Evolutionary conservation across 2,888 invertebrate species (phyloP), one percentile per base, ranked within the genome.

Genomic region (Campoplex capitator): DNA sequence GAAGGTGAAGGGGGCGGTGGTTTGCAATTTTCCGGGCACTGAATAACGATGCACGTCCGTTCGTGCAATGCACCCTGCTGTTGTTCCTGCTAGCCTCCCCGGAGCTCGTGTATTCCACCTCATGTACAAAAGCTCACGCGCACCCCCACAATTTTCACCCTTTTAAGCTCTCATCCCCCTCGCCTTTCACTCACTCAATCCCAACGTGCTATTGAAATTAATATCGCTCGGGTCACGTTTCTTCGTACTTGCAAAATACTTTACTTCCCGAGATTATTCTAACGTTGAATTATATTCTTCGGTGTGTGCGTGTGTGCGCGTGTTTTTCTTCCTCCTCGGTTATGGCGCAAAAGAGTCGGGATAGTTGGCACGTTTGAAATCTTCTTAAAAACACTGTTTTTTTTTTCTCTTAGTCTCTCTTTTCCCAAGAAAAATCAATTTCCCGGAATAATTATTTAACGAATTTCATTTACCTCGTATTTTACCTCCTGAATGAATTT

Each of bases 11-110:
- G 38, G 38, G 6, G 38, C 4, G 38, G 38, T 4, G 6, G 38
- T 79, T 75, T 71, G 54, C 86, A 83, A 83, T 86, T 83, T 85
- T 85, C 84, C 76, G 80, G 80, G 76, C 83, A 71, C 79, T 75
- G 83, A 83, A 86, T 86, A 86, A 86, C 83, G 79, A 83, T 86
- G 75, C 86, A 79, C 65, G 83, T 68, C 45, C 81, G 67, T 78
- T 56, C 74, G 82, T 78, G 74, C 82, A 83, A 80, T 83, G 86
- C 75, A 71, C 83, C 48, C 65, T 45, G 67, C 75, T 68, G 70
- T 71, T 86, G 71, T 76, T 75, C 45, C 75, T n/a, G 23, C 23
- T 23, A 23, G 23, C 23, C 23, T 23, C 23, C 23, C 35, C 38
- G 51, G 7, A 70, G 76, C 35, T 79, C 48, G 18, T 51, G 70